Base-by-base conservation (phyloP, 2,888 invertebrate genomes). In the Lasioglossum figueresi region DNA sequence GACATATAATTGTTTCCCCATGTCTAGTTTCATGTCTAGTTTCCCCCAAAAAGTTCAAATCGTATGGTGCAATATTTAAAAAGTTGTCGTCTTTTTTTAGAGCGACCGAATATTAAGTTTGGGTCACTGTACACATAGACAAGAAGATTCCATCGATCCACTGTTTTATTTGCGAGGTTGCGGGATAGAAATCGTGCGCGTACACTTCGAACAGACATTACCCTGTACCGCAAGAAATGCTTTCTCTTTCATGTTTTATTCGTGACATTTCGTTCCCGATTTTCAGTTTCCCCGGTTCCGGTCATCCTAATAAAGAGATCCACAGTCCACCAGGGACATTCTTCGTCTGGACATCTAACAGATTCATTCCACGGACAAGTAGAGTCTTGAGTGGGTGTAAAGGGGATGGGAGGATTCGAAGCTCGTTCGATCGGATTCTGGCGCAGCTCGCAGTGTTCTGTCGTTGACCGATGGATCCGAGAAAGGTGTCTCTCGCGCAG, bases 361-460 rank as follows among this genome's bases (percentile, higher is more conserved):
- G 56, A 56, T 56, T 56, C 56, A n/a, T 37, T 37, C 19, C 31
- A 23, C 70, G 70, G 34, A 37, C 19, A 31, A 70, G 70, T 37
- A 31, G 19, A 34, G 70, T 70, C 70, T 31, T n/a, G 70, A 31
- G 68, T n/a, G 56, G 56, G 56, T 56, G 56, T 12, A 56, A 56
- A 56, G n/a, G 56, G 56, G 56, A n/a, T 12, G 56, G 56, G 56
- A 56, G 56, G 56, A 56, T 56, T n/a, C 66, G 34, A 23, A 31
- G 66, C 66, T 66, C 31, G 66, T 66, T 66, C 66, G 66, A 66
- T 56, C 56, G 56, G 56, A 56, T n/a, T 56, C 56, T 56, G 56
- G 56, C 56, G 56, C 56, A n/a, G 56, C 56, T 56, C 56, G 56
- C 56, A 56, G n/a, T n/a, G 56, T 56, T n/a, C 56, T 56, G n/a